Percentiles rank a stretch among this genome's conserved stretches.
These are phyloP conservation scores for Chiloscyllium plagiosum DNA, from an alignment of 2,113 vertebrate genomes.

Conservation along the genomic window DNA sequence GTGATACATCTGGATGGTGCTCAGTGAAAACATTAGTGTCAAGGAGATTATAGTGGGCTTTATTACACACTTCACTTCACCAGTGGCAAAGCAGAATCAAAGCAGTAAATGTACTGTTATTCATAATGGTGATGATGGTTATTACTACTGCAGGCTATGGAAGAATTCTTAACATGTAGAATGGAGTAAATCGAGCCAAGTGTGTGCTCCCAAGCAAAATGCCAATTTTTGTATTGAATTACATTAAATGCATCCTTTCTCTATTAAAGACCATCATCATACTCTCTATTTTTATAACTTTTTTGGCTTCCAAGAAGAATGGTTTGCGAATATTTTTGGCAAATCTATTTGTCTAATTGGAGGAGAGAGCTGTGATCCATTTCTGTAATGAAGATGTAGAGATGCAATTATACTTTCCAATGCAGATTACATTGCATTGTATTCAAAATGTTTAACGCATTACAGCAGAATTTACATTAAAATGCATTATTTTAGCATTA, in stretches of 20 bases:
- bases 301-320: not conserved
- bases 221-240: not conserved
- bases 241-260: not conserved
- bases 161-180: not conserved
- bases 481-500: not conserved
- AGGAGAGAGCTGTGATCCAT: not conserved
- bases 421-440: not conserved
- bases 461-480: not conserved
- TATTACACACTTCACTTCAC: slow-evolving; percentile 21
- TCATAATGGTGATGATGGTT: slow-evolving; percentile 11
- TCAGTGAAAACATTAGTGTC: slow-evolving; percentile 30
- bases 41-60: slow-evolving; percentile 33
- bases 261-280: not conserved
- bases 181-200: not conserved
- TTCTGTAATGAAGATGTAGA: not conserved
- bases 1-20: slow-evolving; percentile 24
- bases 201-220: slow-evolving; percentile 13
- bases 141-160: not conserved
- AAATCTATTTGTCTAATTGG: not conserved
- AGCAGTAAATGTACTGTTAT: slow-evolving; percentile 20
- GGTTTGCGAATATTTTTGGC: not conserved
- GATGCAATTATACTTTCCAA: not conserved
- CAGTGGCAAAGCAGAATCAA: slow-evolving; percentile 19
- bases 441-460: not conserved
- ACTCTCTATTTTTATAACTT: not conserved